Base-by-base conservation (phyloP, 2,888 invertebrate genomes). In the Polia nebulosa region DNA sequence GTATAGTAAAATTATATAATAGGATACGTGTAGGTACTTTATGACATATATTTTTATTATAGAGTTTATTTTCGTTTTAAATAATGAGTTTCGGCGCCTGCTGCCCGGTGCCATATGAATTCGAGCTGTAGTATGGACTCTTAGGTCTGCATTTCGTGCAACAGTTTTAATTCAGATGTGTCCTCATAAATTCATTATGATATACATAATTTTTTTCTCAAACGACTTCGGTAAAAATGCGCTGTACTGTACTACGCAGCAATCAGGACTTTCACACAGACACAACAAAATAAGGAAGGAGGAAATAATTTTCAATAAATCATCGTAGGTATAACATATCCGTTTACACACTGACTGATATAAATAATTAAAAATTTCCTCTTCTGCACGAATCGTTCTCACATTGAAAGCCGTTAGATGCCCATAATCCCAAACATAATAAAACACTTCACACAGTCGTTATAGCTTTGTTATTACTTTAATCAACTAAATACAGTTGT, bases 391-490 rank as follows among this genome's bases (percentile, higher is more conserved):
- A 60, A 57, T 32, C 39, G 8, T 52, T 63, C 53, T 25, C 56
- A 67, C 56, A 62, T 52, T 22, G 9, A 20, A 5, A 25, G 39
- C 78, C 72, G 78, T 78, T 58, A 81, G 29, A 27, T 47, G 22
- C 36, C 41, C 60, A 65, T 65, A 53, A 67, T 65, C 56, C 41
- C 20, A 53, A 69, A 39, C 58, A 34, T 58, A 60, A 60, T 53
- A 71, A 64, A 80, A 58, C 41, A 67, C 66, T 73, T 82, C 70
- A 71, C 76, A 82, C 63, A 66, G 25, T 49, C 70, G 74, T 80
- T 73, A 62, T 45, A 67, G 45, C 58, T 64, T 77, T 81, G 64
- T 45, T 70, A 65, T 72, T 60, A 72, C 81, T 65, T 58, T 45
- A 74, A 78, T 79, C 61, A 69, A 82, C 51, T 51, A 47, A 81